Percentiles rank a stretch among this genome's conserved stretches.
Evolutionary conservation across 1,140 invertebrate species (phyloP).

Genomic region (Macrosteles quadrilineatus): DNA sequence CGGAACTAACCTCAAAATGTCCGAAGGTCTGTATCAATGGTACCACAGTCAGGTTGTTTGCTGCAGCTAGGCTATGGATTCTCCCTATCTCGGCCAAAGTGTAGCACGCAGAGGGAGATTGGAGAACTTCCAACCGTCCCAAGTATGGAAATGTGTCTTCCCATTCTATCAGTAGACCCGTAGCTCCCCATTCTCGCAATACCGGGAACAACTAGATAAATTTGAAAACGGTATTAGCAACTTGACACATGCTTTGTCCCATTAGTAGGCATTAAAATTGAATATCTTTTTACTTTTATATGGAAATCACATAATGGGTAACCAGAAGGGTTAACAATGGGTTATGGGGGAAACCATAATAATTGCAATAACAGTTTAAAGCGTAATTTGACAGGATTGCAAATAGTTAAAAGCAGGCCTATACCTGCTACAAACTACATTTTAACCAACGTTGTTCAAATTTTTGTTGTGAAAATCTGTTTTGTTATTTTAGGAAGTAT

Average conservation of each 20-base stretch:
- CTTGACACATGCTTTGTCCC: background rate
- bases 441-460: too few relatives aligned
- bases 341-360: too few relatives aligned
- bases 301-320: background rate
- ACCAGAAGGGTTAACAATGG: too few relatives aligned
- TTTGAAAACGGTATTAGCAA: background rate
- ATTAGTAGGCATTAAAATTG: conserved; percentile 26
- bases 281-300: conserved; percentile 1
- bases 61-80: conserved; percentile 61
- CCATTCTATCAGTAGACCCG: conserved; percentile 86
- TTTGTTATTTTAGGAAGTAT: too few relatives aligned
- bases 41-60: conserved; percentile 74
- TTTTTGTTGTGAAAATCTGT: too few relatives aligned
- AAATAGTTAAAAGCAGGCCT: too few relatives aligned
- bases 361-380: too few relatives aligned
- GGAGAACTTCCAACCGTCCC: conserved; percentile 62
- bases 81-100: conserved; percentile 59
- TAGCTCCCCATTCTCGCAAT: conserved; percentile 69
- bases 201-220: conserved; percentile 58
- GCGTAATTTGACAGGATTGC: too few relatives aligned
- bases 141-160: conserved; percentile 91
- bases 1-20: conserved; percentile 76
- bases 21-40: conserved; percentile 96
- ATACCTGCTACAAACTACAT: too few relatives aligned
- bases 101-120: conserved; percentile 67